Percentiles rank a stretch among this genome's conserved stretches.
These are phyloP conservation scores for Mastacembelus armatus DNA, from an alignment of 2,797 vertebrate species.

Conservation along the genomic window DNA sequence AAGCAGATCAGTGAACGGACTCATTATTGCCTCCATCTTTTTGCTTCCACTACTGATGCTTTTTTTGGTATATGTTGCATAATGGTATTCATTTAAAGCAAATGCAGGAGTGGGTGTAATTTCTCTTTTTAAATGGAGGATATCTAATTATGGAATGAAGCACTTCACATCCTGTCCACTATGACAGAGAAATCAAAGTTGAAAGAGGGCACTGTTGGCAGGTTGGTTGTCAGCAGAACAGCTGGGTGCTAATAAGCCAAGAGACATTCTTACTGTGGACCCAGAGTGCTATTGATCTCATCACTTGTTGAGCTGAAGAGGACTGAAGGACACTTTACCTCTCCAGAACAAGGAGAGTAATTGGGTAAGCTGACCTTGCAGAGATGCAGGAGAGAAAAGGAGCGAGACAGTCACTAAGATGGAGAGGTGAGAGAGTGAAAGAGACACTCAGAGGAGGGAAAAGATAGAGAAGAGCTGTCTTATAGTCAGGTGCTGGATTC, in stretches of 20 bases:
- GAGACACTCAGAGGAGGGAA: not conserved
- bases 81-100: not conserved
- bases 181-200: slow-evolving; percentile 17
- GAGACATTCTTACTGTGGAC: slow-evolving; percentile 50
- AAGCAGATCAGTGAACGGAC: slow-evolving; percentile 5
- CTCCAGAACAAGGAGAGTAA: slow-evolving; percentile 41
- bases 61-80: not conserved
- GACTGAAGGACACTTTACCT: slow-evolving; percentile 46
- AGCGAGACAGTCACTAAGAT: not conserved
- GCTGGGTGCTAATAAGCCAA: slow-evolving; percentile 28
- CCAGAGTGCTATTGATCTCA: slow-evolving; percentile 62
- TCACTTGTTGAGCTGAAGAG: slow-evolving; percentile 37
- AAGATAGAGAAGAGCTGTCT: not conserved
- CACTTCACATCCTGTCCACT: not conserved
- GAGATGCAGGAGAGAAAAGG: slow-evolving; percentile 6
- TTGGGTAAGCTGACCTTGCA: slow-evolving; percentile 56
- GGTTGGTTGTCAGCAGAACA: slow-evolving; percentile 4
- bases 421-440: slow-evolving; percentile 1
- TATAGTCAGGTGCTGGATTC: not conserved
- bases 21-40: not conserved
- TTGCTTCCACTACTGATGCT: too few relatives aligned
- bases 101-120: not conserved
- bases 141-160: not conserved
- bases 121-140: not conserved
- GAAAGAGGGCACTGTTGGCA: not conserved